Conservation (phyloP, 2,797 vertebrate species). For the Sitta carolinensis region DNA sequence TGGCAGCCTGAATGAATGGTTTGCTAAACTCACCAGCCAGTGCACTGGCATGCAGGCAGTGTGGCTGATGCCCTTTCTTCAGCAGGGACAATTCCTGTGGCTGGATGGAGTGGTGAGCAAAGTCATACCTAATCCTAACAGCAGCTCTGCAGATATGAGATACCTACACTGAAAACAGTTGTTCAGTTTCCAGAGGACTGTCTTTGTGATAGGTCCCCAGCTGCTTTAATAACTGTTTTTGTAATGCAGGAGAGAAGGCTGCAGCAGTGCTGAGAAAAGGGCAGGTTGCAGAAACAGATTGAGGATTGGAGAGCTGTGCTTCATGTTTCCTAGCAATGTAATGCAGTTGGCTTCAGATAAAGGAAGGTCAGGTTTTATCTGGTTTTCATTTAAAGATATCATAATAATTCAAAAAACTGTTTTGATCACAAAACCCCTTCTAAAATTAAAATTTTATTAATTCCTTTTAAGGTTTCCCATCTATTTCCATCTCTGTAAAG, state of each 20-base stretch:
- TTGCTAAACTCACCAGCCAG: not conserved
- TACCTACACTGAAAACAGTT: not conserved
- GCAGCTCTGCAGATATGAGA: not conserved
- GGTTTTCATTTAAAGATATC: not conserved
- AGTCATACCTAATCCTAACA: not conserved
- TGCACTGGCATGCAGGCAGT: not conserved
- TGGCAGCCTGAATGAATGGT: not conserved
- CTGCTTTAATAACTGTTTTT: not conserved
- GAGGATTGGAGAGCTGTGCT: not conserved
- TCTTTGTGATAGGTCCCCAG: not conserved
- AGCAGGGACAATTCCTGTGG: not conserved
- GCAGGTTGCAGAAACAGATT: not conserved
- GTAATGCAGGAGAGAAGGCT: not conserved
- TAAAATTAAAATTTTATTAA: not conserved
- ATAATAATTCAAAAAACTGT: not conserved
- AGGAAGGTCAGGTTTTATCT: not conserved
- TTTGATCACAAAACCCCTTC: not conserved
- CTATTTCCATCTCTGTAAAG: not conserved
- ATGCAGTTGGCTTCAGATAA: not conserved
- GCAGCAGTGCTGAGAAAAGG: not conserved
- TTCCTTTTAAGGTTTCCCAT: not conserved
- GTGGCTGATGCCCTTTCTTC: not conserved
- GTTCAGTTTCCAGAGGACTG: not conserved
- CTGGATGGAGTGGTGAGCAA: not conserved
- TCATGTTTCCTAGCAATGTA: not conserved